Conservation (phyloP, 2,113 vertebrate genomes). For the Marmota monax region DNA sequence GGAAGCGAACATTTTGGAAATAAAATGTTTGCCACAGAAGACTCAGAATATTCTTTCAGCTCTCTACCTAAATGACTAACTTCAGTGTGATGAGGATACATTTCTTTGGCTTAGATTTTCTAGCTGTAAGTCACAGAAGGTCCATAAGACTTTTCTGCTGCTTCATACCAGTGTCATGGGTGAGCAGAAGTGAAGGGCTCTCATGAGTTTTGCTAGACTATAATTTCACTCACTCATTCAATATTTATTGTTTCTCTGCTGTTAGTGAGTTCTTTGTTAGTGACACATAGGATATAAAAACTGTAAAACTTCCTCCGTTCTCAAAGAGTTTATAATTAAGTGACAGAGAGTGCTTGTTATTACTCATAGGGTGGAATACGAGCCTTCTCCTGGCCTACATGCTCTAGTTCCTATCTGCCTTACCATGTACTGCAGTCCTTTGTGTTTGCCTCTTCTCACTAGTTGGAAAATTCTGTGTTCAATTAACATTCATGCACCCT, state of each 20-base stretch:
- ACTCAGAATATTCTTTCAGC: background rate
- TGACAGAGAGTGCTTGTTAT: background rate
- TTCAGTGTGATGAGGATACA: background rate
- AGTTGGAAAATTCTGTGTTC: background rate
- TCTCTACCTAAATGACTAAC: background rate
- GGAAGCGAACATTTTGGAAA: slow-evolving; percentile 52
- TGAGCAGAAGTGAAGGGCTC: background rate
- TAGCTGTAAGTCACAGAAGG: background rate
- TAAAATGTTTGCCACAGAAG: slow-evolving; percentile 33
- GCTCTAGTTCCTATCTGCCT: background rate
- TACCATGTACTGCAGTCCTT: background rate
- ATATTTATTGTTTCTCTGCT: background rate
- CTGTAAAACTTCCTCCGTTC: background rate
- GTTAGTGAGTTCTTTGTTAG: background rate
- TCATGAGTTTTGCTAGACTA: background rate
- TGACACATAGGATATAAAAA: background rate
- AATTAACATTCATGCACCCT: background rate
- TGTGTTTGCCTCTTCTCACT: background rate
- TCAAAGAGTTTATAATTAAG: background rate
- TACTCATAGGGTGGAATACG: background rate
- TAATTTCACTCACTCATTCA: background rate
- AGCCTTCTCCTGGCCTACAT: background rate
- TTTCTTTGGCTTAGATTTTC: background rate
- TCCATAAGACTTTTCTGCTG: background rate
- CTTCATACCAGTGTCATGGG: background rate